phyloP scores from a whole-genome alignment of 2,113 vertebrate species.

The Myiozetetes cayanensis region DNA sequence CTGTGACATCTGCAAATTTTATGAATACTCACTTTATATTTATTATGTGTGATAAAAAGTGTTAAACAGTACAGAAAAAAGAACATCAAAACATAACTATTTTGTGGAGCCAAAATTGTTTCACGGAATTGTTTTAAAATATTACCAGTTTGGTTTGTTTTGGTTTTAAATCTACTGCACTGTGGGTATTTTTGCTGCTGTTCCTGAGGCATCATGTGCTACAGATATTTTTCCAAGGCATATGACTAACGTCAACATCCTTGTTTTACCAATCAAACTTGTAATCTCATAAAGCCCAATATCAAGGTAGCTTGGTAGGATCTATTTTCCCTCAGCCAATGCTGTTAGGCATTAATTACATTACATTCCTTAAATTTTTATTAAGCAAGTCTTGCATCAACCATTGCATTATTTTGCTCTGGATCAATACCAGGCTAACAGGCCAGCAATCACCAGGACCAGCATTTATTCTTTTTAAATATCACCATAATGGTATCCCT shows the following conservation, averaged over 20 bases:
- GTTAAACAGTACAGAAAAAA: not conserved
- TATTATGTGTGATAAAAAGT: not conserved
- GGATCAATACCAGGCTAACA: slow-evolving; percentile 35
- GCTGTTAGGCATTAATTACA: slow-evolving; percentile 21
- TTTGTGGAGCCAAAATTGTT: not conserved
- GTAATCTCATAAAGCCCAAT: slow-evolving; percentile 1
- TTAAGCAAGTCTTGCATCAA: slow-evolving; percentile 8
- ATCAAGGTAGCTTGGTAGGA: not conserved
- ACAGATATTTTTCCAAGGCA: not conserved
- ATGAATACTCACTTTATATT: not conserved
- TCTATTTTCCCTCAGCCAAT: not conserved
- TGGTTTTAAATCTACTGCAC: no score
- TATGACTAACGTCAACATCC: not conserved
- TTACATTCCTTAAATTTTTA: not conserved
- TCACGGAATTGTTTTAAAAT: not conserved
- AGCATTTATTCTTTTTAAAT: not conserved
- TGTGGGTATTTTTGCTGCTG: not conserved
- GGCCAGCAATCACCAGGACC: not conserved
- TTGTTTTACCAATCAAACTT: not conserved
- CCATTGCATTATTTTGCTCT: not conserved
- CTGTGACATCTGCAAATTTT: not conserved
- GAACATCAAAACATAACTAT: not conserved
- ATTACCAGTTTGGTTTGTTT: no score
- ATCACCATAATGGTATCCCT: not conserved
- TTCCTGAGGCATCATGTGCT: rapidly evolving